A percentile compares a stretch with the other conserved stretches of the same genome.
phyloP scores from a whole-genome alignment of 35 echinoderm and acorn worm species.

The Amphiura filiformis region DNA sequence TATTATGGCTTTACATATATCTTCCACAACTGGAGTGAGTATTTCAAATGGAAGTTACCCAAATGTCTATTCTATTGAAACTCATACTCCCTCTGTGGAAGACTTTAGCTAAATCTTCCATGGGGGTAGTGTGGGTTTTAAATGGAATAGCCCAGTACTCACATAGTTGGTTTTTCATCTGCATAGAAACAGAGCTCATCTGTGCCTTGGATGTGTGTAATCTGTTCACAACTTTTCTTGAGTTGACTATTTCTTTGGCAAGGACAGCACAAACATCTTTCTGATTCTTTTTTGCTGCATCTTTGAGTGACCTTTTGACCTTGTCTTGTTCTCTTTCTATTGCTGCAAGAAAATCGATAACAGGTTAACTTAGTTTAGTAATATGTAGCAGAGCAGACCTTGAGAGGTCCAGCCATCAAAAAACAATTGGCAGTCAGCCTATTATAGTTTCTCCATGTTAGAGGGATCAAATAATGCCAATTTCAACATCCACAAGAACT shows the following conservation, averaged over 20 bases:
- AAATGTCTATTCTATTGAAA: no score
- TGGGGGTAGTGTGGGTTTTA: no score
- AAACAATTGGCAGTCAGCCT: neutral
- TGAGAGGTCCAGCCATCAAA: neutral
- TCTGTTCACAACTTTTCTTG: conserved; percentile 80
- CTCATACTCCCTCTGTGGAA: no score
- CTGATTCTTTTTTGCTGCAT: conserved; percentile 83
- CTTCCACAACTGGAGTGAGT: no score
- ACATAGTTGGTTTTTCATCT: conserved; percentile 99
- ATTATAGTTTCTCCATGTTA: no score
- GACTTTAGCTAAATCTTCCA: no score
- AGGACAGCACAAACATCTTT: conserved; percentile 80
- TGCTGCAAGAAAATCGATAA: conserved; percentile 35
- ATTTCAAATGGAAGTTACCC: no score
- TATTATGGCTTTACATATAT: no score
- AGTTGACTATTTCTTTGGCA: conserved; percentile 91
- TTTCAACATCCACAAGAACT: neutral
- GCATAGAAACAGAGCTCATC: conserved; percentile 91
- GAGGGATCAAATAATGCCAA: neutral
- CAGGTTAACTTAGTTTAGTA: neutral
- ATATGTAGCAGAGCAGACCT: neutral
- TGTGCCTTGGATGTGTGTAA: conserved; percentile 89
- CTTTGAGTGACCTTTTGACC: conserved; percentile 90
- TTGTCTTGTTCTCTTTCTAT: conserved; percentile 82
- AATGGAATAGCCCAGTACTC: no score